These are phyloP conservation scores for Polymixis lichenea DNA, from an alignment of 2,888 invertebrate species.

Conservation along the genomic window DNA sequence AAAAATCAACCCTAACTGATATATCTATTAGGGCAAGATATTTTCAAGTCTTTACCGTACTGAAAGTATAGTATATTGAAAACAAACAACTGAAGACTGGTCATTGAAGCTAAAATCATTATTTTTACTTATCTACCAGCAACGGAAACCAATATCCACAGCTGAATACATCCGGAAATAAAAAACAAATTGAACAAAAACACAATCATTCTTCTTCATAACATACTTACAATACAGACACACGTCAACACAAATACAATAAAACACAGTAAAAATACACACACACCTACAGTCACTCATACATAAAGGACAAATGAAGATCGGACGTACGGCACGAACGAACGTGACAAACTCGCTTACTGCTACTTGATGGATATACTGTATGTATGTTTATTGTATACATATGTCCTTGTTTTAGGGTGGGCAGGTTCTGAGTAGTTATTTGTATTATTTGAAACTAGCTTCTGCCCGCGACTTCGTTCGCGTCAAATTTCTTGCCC, in stretches of 20 bases:
- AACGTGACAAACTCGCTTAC: conserved; percentile 61
- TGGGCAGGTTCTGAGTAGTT: background rate
- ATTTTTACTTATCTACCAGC: background rate
- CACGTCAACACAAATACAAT: conserved; percentile 12
- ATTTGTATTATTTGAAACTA: no score
- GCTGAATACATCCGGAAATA: background rate
- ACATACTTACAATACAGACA: conserved; percentile 5
- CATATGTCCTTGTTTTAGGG: conserved; percentile 12
- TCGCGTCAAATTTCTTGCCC: no score
- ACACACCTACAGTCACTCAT: background rate
- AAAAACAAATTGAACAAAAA: background rate
- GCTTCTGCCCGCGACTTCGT: no score
- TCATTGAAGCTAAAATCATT: background rate
- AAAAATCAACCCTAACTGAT: no score
- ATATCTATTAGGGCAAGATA: background rate
- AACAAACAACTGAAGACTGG: background rate
- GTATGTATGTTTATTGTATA: background rate
- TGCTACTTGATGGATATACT: conserved; percentile 22
- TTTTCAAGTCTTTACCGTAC: background rate
- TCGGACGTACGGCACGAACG: conserved; percentile 59
- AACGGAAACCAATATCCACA: background rate
- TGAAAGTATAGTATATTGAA: background rate
- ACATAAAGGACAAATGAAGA: conserved; percentile 56
- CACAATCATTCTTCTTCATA: conserved; percentile 16
- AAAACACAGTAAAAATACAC: conserved; percentile 15